Percentiles rank a stretch among this genome's conserved stretches.
Conservation (phyloP, 2,888 invertebrate species). For the Caenorhabditis sp. region DNA sequence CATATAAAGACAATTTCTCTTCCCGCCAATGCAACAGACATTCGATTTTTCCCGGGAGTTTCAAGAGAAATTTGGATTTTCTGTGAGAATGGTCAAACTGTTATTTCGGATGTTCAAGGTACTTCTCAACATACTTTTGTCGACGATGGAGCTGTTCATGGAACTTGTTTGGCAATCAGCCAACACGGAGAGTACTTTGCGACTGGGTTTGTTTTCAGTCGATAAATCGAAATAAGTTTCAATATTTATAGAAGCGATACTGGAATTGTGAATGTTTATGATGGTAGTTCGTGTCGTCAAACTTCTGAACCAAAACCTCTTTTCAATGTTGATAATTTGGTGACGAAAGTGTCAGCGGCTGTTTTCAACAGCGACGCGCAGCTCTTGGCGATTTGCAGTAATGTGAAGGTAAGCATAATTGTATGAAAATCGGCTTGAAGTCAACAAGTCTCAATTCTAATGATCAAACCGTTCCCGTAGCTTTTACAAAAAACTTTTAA, state of each 20-base stretch:
- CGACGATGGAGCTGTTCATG: constrained; percentile 48
- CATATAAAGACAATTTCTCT: constrained; percentile 42
- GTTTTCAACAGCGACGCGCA: constrained; percentile 45
- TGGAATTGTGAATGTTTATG: constrained; percentile 50
- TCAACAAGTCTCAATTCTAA: no score
- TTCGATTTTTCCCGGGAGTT: constrained; percentile 37
- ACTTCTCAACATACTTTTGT: constrained; percentile 33
- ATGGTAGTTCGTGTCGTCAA: constrained; percentile 15
- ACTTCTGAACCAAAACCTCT: constrained; percentile 30
- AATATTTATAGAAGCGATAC: constrained; percentile 47
- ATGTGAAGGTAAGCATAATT: constrained; percentile 25
- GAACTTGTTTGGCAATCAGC: constrained; percentile 41
- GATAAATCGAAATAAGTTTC: background rate
- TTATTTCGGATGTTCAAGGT: constrained; percentile 17
- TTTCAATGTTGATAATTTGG: constrained; percentile 33
- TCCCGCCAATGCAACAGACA: constrained; percentile 27
- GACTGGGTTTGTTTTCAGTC: constrained; percentile 38
- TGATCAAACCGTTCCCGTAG: no score
- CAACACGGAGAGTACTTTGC: constrained; percentile 44
- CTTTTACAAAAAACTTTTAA: no score
- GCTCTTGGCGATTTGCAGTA: constrained; percentile 35
- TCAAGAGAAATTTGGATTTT: constrained; percentile 41
- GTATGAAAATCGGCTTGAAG: no score
- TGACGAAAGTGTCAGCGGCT: constrained; percentile 35
- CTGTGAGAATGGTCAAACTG: constrained; percentile 43